A percentile compares a stretch with the other conserved stretches of the same genome.
Conservation (phyloP, 2,888 invertebrate genomes). For the Oxystoma pomonae region DNA sequence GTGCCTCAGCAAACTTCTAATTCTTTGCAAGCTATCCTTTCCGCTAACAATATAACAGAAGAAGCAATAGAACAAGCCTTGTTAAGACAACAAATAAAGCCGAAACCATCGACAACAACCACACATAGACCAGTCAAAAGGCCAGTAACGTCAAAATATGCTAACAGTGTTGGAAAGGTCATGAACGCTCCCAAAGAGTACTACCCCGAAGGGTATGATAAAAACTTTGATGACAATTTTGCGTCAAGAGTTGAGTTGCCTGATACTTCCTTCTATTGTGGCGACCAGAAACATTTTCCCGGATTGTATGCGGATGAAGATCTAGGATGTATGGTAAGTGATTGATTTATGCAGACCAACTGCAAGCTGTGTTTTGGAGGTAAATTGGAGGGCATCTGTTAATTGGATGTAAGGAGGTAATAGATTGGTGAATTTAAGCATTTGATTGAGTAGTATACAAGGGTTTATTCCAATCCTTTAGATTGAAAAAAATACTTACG, state of each 20-base stretch:
- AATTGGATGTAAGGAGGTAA: too few species aligned
- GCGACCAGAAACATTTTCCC: conserved; percentile 86
- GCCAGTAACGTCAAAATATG: conserved; percentile 44
- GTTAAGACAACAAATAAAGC: conserved; percentile 59
- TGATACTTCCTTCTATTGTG: conserved; percentile 79
- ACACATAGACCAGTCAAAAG: conserved; percentile 47
- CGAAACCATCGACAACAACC: conserved; percentile 42
- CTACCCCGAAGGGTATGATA: conserved; percentile 83
- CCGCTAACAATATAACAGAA: conserved; percentile 73
- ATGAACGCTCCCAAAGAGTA: conserved; percentile 90
- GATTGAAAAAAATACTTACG: too few species aligned
- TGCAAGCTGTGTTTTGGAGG: too few species aligned
- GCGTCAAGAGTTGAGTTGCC: conserved; percentile 80
- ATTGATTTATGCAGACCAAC: not conserved
- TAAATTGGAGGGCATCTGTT: too few species aligned
- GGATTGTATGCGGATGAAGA: conserved; percentile 85
- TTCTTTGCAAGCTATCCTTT: conserved; percentile 41
- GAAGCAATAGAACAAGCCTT: conserved; percentile 76
- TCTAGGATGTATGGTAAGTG: conserved; percentile 82
- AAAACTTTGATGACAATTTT: conserved; percentile 86
- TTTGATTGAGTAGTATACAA: too few species aligned
- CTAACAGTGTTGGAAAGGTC: conserved; percentile 55
- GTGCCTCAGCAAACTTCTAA: conserved; percentile 32
- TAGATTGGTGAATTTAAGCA: too few species aligned
- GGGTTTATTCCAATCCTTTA: too few species aligned